Conservation (phyloP, 2,888 invertebrate genomes). For the Meteorus colon region DNA sequence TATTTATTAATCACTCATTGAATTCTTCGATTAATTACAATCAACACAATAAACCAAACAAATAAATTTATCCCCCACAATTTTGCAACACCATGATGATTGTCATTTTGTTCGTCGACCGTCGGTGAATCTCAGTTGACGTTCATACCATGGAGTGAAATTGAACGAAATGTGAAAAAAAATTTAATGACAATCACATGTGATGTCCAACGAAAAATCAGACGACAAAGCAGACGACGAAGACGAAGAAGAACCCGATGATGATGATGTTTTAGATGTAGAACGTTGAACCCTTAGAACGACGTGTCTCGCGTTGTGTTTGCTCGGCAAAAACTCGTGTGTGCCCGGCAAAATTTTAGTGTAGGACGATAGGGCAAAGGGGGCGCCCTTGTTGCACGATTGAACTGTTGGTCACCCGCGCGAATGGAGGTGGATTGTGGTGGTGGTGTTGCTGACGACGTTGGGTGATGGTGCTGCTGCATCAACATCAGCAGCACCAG, state of each 20-base stretch:
- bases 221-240: background rate
- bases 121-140: background rate
- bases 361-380: constrained; percentile 39
- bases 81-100: background rate
- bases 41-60: background rate
- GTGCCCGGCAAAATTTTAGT: constrained; percentile 31
- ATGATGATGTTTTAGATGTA: constrained; percentile 14
- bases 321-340: constrained; percentile 42
- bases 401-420: constrained; percentile 37
- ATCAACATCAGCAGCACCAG: constrained; percentile 4
- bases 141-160: background rate
- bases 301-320: constrained; percentile 35
- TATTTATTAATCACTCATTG: background rate
- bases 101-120: background rate
- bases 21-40: background rate
- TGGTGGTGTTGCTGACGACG: constrained; percentile 21
- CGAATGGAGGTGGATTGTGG: constrained; percentile 32
- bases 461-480: background rate
- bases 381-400: constrained; percentile 41
- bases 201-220: background rate
- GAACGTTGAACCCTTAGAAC: constrained; percentile 17
- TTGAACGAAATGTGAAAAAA: background rate
- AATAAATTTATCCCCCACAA: constrained; percentile 1
- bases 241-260: constrained; percentile 16
- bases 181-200: background rate